Base-by-base conservation (phyloP, 2,888 invertebrate genomes). In the Mactromeris polynyma region DNA sequence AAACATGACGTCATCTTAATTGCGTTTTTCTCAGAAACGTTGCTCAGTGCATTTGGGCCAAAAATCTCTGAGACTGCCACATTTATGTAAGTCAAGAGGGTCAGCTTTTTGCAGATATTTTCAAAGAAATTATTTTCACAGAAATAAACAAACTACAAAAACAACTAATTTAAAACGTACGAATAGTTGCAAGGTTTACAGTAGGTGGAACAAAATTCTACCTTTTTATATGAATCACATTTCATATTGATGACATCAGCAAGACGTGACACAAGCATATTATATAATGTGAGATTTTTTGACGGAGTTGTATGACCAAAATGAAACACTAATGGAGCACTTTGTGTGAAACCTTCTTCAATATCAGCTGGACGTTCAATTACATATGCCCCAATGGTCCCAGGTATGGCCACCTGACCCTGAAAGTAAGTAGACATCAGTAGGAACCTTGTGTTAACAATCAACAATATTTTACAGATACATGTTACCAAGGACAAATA, bases 301-400 rank as follows among this genome's bases (percentile, higher is more conserved):
- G 97, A 97, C 0, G 99, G 98, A 0, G 97, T 96, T 93, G 98
- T 98, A 96, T 99, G 98, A 0, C 99, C 99, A 96, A 98, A 99
- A 97, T 99, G 99, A 96, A 98, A 99, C 0, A 99, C 98, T 2
- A 99, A 97, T 0, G 99, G 99, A 0, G 99, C 99, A 93, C 98
- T 98, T 96, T 98, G 98, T 80, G 98, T 98, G 96, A 99, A 99
- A 0, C 99, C 99, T 95, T 99, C 99, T 94, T 99, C 99, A 46
- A 99, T 98, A 86, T 98, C 98, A 0, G 99, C 98, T 0, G 99
- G 99, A 84, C 99, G 97, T 97, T 99, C 99, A 19, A 99, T 98
- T 40, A 99, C 97, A 84, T 99, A 97, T 0, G 99, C 98, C 73
- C 98, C 98, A 89, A 99, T 97, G 38, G 98, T 98, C 17, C 99